Conservation (phyloP, 2,797 vertebrate species). For the Adelosebastes latens region DNA sequence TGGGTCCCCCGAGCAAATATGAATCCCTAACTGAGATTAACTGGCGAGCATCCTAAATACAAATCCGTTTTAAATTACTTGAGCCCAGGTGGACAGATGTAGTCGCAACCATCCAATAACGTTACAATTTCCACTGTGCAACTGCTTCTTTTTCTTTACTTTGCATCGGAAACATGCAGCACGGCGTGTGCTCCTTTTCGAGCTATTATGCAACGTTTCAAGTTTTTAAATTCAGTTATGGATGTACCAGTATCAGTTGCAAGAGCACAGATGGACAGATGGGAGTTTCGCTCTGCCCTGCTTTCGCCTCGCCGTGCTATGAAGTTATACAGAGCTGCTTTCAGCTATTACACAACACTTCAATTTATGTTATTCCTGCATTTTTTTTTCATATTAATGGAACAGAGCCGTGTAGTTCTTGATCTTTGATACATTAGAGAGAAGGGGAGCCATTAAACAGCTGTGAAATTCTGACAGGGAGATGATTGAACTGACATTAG, state of each 20-base stretch:
- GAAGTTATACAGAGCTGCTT: slow-evolving; percentile 4
- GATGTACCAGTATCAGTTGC: neutral
- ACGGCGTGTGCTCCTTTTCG: neutral
- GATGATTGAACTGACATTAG: slow-evolving; percentile 12
- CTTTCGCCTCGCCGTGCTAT: neutral
- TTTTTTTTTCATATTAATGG: slow-evolving; percentile 1
- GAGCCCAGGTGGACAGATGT: slow-evolving; percentile 14
- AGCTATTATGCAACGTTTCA: slow-evolving; percentile 22
- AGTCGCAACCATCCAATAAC: slow-evolving; percentile 17
- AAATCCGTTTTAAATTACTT: slow-evolving; percentile 28
- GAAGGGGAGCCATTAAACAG: slow-evolving; percentile 1
- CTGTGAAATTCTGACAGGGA: neutral
- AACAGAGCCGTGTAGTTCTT: neutral
- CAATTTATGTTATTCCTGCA: neutral
- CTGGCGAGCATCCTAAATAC: slow-evolving; percentile 26
- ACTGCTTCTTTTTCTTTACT: neutral
- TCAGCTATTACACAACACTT: neutral
- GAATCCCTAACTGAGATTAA: slow-evolving; percentile 45
- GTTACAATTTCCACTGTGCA: neutral
- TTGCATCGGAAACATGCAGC: neutral
- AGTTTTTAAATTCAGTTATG: slow-evolving; percentile 23
- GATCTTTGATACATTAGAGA: slow-evolving; percentile 31
- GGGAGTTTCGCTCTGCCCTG: slow-evolving; percentile 7
- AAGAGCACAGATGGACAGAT: slow-evolving; percentile 23
- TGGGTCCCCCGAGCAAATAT: neutral